Evolutionary conservation across 2,888 invertebrate genomes (phyloP).

Genomic region (Miltochrista miniata): DNA sequence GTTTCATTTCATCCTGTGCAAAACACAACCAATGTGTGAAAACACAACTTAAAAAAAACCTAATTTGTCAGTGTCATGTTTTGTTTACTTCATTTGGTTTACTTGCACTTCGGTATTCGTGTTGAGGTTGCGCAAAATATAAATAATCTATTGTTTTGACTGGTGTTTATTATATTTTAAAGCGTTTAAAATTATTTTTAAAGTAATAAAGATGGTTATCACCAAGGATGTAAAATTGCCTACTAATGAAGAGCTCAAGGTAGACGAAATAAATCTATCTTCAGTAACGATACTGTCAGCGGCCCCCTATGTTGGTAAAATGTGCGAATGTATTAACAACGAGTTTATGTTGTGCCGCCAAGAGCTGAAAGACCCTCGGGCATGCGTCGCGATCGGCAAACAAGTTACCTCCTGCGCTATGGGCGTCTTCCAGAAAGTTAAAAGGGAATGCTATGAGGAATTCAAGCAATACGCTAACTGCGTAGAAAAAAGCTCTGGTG

Average conservation of each 20-base stretch:
- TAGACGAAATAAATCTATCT: slow-evolving; percentile 91
- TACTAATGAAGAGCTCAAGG: slow-evolving; percentile 90
- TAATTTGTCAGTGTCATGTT: too few species aligned
- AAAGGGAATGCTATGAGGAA: slow-evolving; percentile 90
- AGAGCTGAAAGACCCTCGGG: slow-evolving; percentile 92
- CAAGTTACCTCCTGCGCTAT: slow-evolving; percentile 93
- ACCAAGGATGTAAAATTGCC: slow-evolving; percentile 89
- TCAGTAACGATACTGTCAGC: slow-evolving; percentile 93
- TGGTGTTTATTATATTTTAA: too few species aligned
- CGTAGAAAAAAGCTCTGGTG: slow-evolving; percentile 90
- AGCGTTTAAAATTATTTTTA: too few species aligned
- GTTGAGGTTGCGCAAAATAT: too few species aligned
- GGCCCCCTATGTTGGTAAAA: slow-evolving; percentile 94
- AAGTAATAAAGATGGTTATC: slow-evolving; percentile 78
- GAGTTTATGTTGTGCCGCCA: slow-evolving; percentile 96
- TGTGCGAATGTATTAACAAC: slow-evolving; percentile 95
- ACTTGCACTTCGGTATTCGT: too few species aligned
- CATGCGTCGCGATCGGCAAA: slow-evolving; percentile 93
- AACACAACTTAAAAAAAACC: too few species aligned
- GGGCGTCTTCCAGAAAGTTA: slow-evolving; percentile 92
- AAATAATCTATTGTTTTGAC: too few species aligned
- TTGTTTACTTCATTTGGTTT: too few species aligned
- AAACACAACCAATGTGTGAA: too few species aligned
- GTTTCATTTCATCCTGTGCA: too few species aligned
- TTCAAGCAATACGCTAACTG: slow-evolving; percentile 90